Evolutionary conservation across 2,113 vertebrate genomes (phyloP), one percentile per base, ranked within the genome.

Genomic region (Cyanoderma ruficeps): DNA sequence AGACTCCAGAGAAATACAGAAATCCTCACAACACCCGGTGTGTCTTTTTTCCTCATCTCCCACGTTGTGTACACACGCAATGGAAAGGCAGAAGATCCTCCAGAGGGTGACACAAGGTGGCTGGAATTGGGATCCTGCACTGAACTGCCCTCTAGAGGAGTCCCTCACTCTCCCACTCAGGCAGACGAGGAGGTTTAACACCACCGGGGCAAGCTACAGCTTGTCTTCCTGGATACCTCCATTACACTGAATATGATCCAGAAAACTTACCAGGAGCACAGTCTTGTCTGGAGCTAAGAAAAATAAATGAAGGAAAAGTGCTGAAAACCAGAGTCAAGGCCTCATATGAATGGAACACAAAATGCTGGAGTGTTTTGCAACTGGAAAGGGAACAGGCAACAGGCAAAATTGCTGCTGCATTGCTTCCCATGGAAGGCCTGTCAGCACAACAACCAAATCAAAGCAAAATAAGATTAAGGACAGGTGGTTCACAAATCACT

Each of bases 101-200:
- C 94, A 80, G 57, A 0, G 0, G 25, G 37, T 60, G 67, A 55
- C 21, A 47, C 3, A 17, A 64, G 49, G 64, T 47, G 50, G 27
- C 47, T 37, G n/a, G 14, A 44, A 61, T 0, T 5, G 33, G 75
- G 78, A 60, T 79, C 41, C 79, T 76, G 82, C 20, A 1, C 76
- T 61, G 63, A 96, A 61, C 63, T 3, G 30, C 92, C 75, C 90
- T 88, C 79, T 90, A 90, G 88, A 92, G 88, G 75, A 93, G 70
- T 52, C 70, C 37, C 41, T 79, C 46, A 25, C 49, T 8, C 64
- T 84, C 72, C 5, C 0, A 21, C 23, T 28, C 22, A 25, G n/a
- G 77, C 46, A 84, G 12, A 46, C 8, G 42, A 31, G 50, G 39
- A 74, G 41, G 6, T 42, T 7, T 6, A 55, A 35, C 17, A 10